Conservation (phyloP, 2,113 vertebrate species). For the Zeus faber region DNA sequence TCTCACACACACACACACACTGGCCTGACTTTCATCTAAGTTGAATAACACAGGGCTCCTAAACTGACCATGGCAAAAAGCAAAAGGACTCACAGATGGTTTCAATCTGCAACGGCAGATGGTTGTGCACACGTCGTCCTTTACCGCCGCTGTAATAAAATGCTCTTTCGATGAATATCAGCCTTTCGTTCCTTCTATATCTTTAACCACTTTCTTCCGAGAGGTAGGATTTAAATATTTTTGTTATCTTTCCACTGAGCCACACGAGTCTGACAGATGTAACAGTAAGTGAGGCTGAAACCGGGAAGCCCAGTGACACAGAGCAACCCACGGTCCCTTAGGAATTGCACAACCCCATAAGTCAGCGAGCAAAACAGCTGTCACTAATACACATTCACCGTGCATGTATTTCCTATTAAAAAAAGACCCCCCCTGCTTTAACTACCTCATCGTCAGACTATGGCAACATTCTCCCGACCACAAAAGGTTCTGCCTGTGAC, state of each 20-base stretch:
- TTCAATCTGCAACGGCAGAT: conserved; percentile 40
- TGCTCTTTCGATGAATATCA: conserved; percentile 25
- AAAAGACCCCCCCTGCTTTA: conserved; percentile 10
- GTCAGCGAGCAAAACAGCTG: conserved; percentile 44
- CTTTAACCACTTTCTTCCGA: conserved; percentile 2
- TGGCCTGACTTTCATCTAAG: conserved; percentile 17
- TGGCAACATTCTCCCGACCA: conserved; percentile 23
- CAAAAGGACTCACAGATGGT: conserved; percentile 44
- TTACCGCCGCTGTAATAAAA: conserved; percentile 34
- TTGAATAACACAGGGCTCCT: conserved; percentile 18
- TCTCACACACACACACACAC: conserved; percentile 21
- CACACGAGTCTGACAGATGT: conserved; percentile 38
- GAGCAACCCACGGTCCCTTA: conserved; percentile 24
- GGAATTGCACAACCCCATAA: conserved; percentile 48
- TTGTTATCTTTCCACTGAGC: conserved; percentile 21
- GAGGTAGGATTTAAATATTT: conserved; percentile 1
- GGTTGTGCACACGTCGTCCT: conserved; percentile 24
- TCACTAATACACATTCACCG: conserved; percentile 14
- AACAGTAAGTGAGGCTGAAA: conserved; percentile 8
- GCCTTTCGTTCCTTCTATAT: conserved; percentile 16
- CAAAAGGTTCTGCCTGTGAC: conserved; percentile 37
- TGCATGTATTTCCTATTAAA: conserved; percentile 15
- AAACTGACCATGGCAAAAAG: conserved; percentile 17
- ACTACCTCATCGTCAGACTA: conserved; percentile 16
- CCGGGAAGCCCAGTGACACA: conserved; percentile 25